phyloP scores from a whole-genome alignment of 2,888 invertebrate genomes.

The Amblyjoppa fuscipennis region DNA sequence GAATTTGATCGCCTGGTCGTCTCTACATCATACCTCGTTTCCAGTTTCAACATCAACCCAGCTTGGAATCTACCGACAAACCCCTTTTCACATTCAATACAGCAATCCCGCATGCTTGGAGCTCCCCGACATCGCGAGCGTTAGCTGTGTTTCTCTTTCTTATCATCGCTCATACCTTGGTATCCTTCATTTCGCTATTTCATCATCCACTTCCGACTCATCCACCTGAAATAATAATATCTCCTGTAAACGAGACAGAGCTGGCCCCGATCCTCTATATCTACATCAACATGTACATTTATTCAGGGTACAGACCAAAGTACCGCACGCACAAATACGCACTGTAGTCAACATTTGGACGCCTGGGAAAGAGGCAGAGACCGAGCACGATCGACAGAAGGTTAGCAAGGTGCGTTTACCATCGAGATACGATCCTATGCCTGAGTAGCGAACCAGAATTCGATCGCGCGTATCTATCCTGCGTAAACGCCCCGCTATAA shows the following conservation, averaged over 20 bases:
- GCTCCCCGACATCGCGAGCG: slow-evolving; percentile 34
- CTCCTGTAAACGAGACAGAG: slow-evolving; percentile 33
- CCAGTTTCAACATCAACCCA: slow-evolving; percentile 55
- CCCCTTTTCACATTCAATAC: slow-evolving; percentile 41
- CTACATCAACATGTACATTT: not conserved
- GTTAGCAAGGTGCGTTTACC: slow-evolving; percentile 49
- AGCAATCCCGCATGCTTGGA: not conserved
- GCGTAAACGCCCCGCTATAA: slow-evolving; percentile 61
- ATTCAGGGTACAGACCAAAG: not conserved
- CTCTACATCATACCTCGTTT: slow-evolving; percentile 51
- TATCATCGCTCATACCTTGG: slow-evolving; percentile 41
- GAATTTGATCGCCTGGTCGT: slow-evolving; percentile 66
- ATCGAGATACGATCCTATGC: slow-evolving; percentile 51
- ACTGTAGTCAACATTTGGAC: not conserved
- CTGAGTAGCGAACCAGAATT: slow-evolving; percentile 55
- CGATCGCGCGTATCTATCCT: slow-evolving; percentile 66
- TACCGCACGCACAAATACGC: not conserved
- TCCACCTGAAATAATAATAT: slow-evolving; percentile 52
- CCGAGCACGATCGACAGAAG: not conserved
- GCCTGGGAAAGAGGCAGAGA: not conserved
- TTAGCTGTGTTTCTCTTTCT: slow-evolving; percentile 29
- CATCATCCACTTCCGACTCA: slow-evolving; percentile 41
- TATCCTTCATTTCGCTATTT: slow-evolving; percentile 43
- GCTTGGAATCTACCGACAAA: slow-evolving; percentile 36
- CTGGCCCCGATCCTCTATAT: not conserved